phyloP scores from a whole-genome alignment of 2,797 vertebrate genomes.

The Pogoniulus pusillus region DNA sequence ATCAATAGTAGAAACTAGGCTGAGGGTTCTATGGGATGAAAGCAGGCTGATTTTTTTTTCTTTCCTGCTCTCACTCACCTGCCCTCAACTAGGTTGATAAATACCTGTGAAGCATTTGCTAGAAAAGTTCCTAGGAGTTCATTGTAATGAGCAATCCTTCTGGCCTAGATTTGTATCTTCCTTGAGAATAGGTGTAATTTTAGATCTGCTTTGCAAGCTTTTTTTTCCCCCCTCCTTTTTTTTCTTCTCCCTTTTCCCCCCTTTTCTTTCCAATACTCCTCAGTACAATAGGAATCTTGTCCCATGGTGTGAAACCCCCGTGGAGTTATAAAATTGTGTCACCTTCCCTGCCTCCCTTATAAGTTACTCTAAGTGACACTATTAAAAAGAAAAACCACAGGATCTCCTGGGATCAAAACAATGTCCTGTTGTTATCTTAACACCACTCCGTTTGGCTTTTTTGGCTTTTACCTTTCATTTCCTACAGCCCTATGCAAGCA shows the following conservation, averaged over 20 bases:
- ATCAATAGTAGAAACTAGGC: neutral
- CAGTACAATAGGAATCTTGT: conserved; percentile 70
- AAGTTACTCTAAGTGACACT: conserved; percentile 66
- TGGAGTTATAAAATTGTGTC: conserved; percentile 72
- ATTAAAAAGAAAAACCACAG: conserved; percentile 60
- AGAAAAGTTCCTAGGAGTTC: conserved; percentile 70
- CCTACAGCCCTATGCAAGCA: conserved; percentile 12
- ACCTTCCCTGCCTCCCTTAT: conserved; percentile 61
- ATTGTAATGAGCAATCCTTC: conserved; percentile 74
- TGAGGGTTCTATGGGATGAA: neutral
- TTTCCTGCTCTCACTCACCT: neutral
- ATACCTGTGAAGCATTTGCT: conserved; percentile 63
- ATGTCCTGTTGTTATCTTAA: conserved; percentile 65
- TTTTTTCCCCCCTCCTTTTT: conserved; percentile 52
- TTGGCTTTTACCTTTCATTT: conserved; percentile 41
- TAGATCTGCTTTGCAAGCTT: conserved; percentile 72
- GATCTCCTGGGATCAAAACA: conserved; percentile 58
- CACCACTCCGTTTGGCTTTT: conserved; percentile 36
- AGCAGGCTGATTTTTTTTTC: neutral
- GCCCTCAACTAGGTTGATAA: conserved; percentile 51
- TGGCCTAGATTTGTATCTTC: conserved; percentile 80
- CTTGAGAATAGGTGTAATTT: conserved; percentile 81
- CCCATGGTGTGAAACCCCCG: conserved; percentile 73
- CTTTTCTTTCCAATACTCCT: conserved; percentile 58
- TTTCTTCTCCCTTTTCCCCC: conserved; percentile 19